A percentile compares a stretch with the other conserved stretches of the same genome.
These are phyloP conservation scores for Psococerastis gibbosa DNA, from an alignment of 2,888 invertebrate genomes.

Conservation along the genomic window DNA sequence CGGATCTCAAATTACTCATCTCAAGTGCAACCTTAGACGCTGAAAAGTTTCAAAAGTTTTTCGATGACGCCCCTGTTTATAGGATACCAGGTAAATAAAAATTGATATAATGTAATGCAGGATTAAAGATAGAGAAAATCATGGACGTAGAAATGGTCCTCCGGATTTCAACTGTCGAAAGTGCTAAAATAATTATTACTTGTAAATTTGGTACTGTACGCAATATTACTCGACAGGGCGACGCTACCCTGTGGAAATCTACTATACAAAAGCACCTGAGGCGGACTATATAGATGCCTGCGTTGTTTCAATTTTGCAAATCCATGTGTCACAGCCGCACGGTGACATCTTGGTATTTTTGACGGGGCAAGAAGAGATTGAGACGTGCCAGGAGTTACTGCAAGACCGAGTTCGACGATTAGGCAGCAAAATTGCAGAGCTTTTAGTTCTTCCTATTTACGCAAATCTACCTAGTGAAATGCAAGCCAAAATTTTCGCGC, in stretches of 20 bases:
- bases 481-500: constrained; percentile 98
- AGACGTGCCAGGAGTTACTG: constrained; percentile 72
- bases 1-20: constrained; percentile 87
- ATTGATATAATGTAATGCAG: no score
- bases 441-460: constrained; percentile 88
- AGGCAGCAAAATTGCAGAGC: constrained; percentile 82
- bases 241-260: constrained; percentile 94
- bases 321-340: constrained; percentile 89
- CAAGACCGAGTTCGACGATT: constrained; percentile 80
- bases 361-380: constrained; percentile 53
- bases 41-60: constrained; percentile 93
- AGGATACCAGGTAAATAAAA: constrained; percentile 50
- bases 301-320: constrained; percentile 93
- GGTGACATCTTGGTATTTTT: constrained; percentile 95
- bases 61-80: constrained; percentile 96
- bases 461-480: constrained; percentile 96
- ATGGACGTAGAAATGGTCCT: no score
- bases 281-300: constrained; percentile 97
- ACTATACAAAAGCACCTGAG: constrained; percentile 97
- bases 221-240: constrained; percentile 46
- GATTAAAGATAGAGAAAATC: no score
- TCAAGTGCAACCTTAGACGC: constrained; percentile 97
- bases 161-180: no score
- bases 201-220: no score
- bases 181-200: neutral